These are phyloP conservation scores for Nesogale talazaci DNA, from an alignment of 2,113 vertebrate genomes.

Conservation along the genomic window DNA sequence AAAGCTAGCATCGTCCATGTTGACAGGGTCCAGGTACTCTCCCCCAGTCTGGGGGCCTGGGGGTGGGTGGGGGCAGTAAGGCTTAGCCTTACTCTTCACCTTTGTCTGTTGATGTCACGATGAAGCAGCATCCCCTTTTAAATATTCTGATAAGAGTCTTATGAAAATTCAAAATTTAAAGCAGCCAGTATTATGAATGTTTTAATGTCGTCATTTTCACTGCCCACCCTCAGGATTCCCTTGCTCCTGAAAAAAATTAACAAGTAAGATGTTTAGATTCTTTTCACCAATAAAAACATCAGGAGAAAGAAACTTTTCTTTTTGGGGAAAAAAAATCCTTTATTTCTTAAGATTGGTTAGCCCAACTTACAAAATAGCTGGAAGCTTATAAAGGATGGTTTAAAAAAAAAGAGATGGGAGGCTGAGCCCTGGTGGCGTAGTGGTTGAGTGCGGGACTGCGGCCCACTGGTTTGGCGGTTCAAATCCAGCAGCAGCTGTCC, in stretches of 20 bases:
- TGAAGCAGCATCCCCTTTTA: not conserved
- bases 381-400: no score
- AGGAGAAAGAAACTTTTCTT: not conserved
- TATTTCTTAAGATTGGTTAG: conserved; percentile 8
- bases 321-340: not conserved
- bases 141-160: not conserved
- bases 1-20: not conserved
- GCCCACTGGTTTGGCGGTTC: no score
- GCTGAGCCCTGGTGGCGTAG: no score
- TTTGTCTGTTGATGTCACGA: not conserved
- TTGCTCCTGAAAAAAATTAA: conserved; percentile 38
- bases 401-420: no score
- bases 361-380: not conserved
- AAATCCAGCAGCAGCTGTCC: no score
- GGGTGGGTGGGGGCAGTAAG: conserved; percentile 1
- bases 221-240: not conserved
- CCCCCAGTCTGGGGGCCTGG: not conserved
- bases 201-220: conserved; percentile 23
- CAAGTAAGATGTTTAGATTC: conserved; percentile 4
- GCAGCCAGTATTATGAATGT: not conserved
- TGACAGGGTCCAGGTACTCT: not conserved
- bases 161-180: conserved; percentile 5
- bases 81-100: not conserved
- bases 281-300: conserved; percentile 18
- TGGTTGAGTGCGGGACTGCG: no score